Evolutionary conservation across 1,140 invertebrate genomes (phyloP), one percentile per base, ranked within the genome.

Genomic region (Brachionus asplanchnoidis): DNA sequence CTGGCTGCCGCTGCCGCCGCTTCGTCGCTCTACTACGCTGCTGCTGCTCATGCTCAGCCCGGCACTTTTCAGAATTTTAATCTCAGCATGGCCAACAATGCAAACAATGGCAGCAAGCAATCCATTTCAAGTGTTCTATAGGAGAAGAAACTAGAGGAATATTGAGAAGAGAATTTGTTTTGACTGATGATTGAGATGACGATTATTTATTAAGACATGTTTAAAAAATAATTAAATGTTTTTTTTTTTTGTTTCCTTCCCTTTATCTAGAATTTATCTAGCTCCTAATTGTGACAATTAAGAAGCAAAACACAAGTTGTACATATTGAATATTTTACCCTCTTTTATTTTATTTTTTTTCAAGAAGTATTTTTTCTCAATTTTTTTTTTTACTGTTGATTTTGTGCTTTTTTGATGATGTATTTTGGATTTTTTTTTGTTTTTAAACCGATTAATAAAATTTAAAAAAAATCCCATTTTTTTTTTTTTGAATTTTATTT

Each of bases 1-100:
- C 28, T 82, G 5, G 79, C 79, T 65, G 79, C 79, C 0, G 79
- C 79, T 3, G 79, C 79, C 14, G 79, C 79, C 12, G 32, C 79
- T 40, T 82, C 79, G 8, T 82, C 60, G 26, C 17, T 53, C 2
- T 82, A 82, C 65, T 23, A 23, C 53, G 79, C 79, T 44, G 79
- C 79, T 11, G 42, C 53, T 46, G 17, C 50, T 36, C 53, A 60
- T 9, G 36, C 50, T 9, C 53, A 60, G 17, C 44, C 40, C 11
- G 17, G 36, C 12, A 42, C 46, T 14, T 77, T 77, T 50, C 73
- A 20, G 11, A 77, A 36, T 50, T 50, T 77, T 5, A 77, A 77
- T 77, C 42, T 77, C n/a, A 77, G 28, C 42, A 20, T 50, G 12
- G 73, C 42, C 20, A 77, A 26, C 26, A 73, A n/a, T 42, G 20